phyloP scores from a whole-genome alignment of 2,888 invertebrate species.

The Scaptomyza parva region DNA sequence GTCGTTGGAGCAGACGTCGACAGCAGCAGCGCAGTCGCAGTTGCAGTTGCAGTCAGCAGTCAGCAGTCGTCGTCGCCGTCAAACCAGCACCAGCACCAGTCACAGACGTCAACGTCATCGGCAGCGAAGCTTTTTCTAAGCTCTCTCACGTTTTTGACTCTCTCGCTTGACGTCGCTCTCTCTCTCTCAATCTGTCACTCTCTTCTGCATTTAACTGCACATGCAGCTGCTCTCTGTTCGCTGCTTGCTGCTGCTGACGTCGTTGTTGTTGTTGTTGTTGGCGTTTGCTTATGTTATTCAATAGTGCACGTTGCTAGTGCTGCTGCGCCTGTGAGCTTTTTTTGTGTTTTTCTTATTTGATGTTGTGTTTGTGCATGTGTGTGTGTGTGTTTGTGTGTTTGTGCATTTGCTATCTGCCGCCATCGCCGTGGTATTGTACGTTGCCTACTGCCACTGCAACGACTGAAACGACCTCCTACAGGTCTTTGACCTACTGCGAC shows the following conservation, averaged over 20 bases:
- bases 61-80: slow-evolving; percentile 56
- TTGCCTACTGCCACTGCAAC: slow-evolving; percentile 81
- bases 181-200: slow-evolving; percentile 8
- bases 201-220: slow-evolving; percentile 46
- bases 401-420: slow-evolving; percentile 70
- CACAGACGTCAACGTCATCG: slow-evolving; percentile 39
- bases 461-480: slow-evolving; percentile 84
- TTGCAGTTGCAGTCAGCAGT: too few relatives aligned
- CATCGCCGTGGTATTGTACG: slow-evolving; percentile 80
- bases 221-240: slow-evolving; percentile 37
- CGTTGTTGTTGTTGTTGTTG: slow-evolving; percentile 23
- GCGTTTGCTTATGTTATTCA: slow-evolving; percentile 60
- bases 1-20: slow-evolving; percentile 59
- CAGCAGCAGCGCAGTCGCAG: slow-evolving; percentile 35
- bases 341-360: too few relatives aligned
- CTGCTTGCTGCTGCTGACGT: slow-evolving; percentile 27
- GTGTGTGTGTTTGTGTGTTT: slow-evolving; percentile 41
- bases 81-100: slow-evolving; percentile 28
- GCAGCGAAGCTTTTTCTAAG: slow-evolving; percentile 57
- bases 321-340: slow-evolving; percentile 30
- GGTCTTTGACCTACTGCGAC: slow-evolving; percentile 84
- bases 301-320: slow-evolving; percentile 49
- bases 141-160: slow-evolving; percentile 39
- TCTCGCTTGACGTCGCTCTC: slow-evolving; percentile 17
- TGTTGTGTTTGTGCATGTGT: slow-evolving; percentile 17